These are phyloP conservation scores for Nebria salina DNA, from an alignment of 2,888 invertebrate species.

Conservation along the genomic window DNA sequence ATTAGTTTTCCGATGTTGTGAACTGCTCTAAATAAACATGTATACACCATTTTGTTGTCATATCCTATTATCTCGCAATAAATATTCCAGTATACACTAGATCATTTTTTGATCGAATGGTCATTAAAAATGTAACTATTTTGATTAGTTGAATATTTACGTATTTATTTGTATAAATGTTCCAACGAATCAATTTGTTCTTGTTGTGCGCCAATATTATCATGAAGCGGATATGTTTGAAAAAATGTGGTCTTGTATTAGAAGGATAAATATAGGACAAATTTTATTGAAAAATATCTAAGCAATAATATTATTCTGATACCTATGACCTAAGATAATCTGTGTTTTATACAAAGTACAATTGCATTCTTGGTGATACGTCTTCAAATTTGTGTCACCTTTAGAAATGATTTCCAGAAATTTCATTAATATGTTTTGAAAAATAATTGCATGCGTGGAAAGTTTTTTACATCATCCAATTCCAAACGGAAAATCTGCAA, in stretches of 20 bases:
- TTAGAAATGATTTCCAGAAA: too few species aligned
- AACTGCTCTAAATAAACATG: not conserved
- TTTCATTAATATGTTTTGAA: too few species aligned
- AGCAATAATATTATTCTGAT: not conserved
- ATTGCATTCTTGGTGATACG: too few species aligned
- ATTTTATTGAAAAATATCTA: not conserved
- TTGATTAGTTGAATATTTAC: not conserved
- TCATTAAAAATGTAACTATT: not conserved
- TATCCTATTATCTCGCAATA: not conserved
- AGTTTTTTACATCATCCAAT: not conserved
- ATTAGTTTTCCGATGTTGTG: not conserved
- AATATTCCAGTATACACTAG: not conserved
- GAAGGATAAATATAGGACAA: slow-evolving; percentile 1
- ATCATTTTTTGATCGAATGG: not conserved
- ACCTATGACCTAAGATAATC: not conserved
- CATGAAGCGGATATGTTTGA: not conserved
- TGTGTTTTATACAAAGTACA: too few species aligned
- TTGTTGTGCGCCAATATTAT: not conserved
- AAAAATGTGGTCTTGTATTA: not conserved
- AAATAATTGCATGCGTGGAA: not conserved
- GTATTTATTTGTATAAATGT: not conserved
- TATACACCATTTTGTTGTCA: not conserved
- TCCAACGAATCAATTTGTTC: not conserved
- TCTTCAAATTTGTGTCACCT: too few species aligned
- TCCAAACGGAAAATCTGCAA: not conserved